Base-by-base conservation (phyloP, 1,140 invertebrate genomes). In the Zaprionus gabonicus region DNA sequence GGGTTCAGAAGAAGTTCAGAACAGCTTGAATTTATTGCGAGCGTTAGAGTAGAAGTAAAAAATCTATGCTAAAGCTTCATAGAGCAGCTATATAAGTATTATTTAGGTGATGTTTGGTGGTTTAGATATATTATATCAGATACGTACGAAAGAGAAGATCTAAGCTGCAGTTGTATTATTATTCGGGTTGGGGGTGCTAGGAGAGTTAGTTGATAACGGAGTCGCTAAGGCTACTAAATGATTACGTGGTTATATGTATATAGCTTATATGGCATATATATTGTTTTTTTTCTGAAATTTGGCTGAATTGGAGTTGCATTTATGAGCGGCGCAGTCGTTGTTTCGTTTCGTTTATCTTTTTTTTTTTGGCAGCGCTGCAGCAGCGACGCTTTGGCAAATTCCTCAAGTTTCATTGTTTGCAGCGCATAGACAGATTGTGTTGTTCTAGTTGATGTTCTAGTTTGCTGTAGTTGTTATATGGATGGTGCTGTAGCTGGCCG, bases 351-450 rank as follows among this genome's bases (percentile, higher is more conserved):
- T 31, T 31, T 31, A 31, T 9, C 70, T 69, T 78, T 75, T 83
- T 75, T 83, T 77, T 78, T 72, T 66, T 71, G 74, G 75, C 78
- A 81, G 82, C 82, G 82, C 81, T 76, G 85, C 76, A 90, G 86
- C 82, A 85, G 81, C 76, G 86, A 85, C 87, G 81, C 83, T 91
- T 91, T 91, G 91, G 76, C 91, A 91, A 86, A 87, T 82, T 91
- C 91, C 83, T 77, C 85, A 87, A 92, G 86, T 77, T 71, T 80
- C 78, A 66, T 60, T 34, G 31, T 72, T 70, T 25, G 46, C 49
- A 64, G 58, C 57, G 13, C 34, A 67, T 75, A 57, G 56, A 67
- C 27, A 77, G 68, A 62, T 36, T 65, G 59, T 72, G 77, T 78
- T 44, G 44, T 67, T n/a, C 44, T 59, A 64, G 31, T 28, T 74